These are phyloP conservation scores for Epirrita christyi DNA, from an alignment of 2,888 invertebrate genomes.

Conservation along the genomic window DNA sequence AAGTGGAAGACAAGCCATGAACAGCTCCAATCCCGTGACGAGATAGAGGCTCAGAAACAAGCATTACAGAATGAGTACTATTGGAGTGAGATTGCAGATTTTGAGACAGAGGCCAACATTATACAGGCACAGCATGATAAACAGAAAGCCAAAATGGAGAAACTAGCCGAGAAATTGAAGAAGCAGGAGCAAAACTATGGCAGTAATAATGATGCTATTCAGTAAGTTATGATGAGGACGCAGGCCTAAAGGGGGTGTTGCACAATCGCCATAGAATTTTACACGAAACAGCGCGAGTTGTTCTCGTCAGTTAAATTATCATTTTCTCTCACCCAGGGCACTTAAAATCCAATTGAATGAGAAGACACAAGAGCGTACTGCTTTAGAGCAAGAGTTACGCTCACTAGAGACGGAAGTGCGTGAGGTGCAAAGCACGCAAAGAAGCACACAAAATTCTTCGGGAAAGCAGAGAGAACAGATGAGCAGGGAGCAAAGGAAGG, in stretches of 20 bases:
- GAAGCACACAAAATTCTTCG: slow-evolving; percentile 43
- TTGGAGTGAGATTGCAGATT: slow-evolving; percentile 75
- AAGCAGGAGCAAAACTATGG: slow-evolving; percentile 63
- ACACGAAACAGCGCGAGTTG: no score
- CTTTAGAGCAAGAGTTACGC: slow-evolving; percentile 65
- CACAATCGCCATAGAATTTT: no score
- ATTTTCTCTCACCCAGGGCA: slow-evolving; percentile 38
- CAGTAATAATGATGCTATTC: slow-evolving; percentile 66
- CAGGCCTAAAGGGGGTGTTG: no score
- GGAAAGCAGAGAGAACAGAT: slow-evolving; percentile 58
- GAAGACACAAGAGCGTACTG: slow-evolving; percentile 55
- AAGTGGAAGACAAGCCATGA: slow-evolving; percentile 83
- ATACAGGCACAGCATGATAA: slow-evolving; percentile 74
- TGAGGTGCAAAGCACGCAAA: slow-evolving; percentile 54
- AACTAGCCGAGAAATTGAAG: slow-evolving; percentile 61
- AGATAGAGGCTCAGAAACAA: slow-evolving; percentile 73
- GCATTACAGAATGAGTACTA: slow-evolving; percentile 84
- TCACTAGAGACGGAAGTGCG: slow-evolving; percentile 56
- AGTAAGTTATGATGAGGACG: slow-evolving; percentile 58
- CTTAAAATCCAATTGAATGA: slow-evolving; percentile 67
- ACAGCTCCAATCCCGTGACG: slow-evolving; percentile 81
- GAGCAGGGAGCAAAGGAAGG: slow-evolving; percentile 61
- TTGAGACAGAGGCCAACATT: slow-evolving; percentile 58
- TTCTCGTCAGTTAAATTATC: no score
- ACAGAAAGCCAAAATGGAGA: slow-evolving; percentile 71